Base-by-base conservation (phyloP, 2,888 invertebrate species). In the Chalcis sispes region DNA sequence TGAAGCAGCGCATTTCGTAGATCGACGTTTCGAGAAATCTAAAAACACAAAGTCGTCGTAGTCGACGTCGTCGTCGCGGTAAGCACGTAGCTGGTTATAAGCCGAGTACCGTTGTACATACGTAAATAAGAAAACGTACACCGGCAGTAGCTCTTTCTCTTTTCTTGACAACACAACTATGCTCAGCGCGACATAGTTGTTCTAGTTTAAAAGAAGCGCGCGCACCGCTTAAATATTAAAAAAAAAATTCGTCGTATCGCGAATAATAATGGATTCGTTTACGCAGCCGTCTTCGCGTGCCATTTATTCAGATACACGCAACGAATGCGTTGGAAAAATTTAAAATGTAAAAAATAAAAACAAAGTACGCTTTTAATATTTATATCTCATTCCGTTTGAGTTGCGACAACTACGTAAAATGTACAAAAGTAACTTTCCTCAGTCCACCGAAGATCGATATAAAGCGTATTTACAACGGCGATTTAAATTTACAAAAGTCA, bases 311-410 rank as follows among this genome's bases (percentile, higher is more conserved):
- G 46, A 67, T 67, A 58, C 29, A 46, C 20, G n/a, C n/a, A n/a
- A n/a, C n/a, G n/a, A n/a, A n/a, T 18, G 32, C 15, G n/a, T 13
- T 36, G 23, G 23, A 40, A 48, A 29, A 46, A 79, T 79, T 74
- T 75, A 74, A 79, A 80, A 70, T 69, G 80, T 72, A 75, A 82
- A 83, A 82, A 82, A 82, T 81, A 82, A 81, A 82, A 83, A 81
- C 82, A 82, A 66, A 25, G 79, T 77, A 56, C 77, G 79, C 66
- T 81, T 83, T 80, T 81, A 81, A 83, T 83, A 82, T 84, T 84
- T 84, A 82, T 80, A 83, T 79, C 79, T 81, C 79, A 81, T 82
- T 81, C 78, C 76, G 71, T 48, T 13, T 7, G 23, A 2, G 8
- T 42, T 13, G 5, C 46, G 46, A 46, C 8, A 32, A 32, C 32